phyloP scores from a whole-genome alignment of 1,140 invertebrate genomes.

The Physella acuta region DNA sequence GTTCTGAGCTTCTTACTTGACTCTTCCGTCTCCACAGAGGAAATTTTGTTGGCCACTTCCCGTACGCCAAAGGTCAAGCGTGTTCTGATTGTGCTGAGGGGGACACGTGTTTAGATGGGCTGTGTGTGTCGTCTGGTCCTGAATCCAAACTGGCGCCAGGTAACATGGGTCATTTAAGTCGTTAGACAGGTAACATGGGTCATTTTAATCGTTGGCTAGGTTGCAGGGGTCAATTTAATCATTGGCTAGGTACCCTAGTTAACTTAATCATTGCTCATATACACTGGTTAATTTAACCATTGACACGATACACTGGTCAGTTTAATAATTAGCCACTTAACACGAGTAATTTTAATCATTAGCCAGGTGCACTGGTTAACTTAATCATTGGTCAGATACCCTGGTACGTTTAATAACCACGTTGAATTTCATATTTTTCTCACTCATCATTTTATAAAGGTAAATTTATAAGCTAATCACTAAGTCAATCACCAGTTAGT shows the following conservation, averaged over 20 bases:
- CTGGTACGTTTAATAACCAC: too few species aligned
- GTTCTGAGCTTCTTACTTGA: too few species aligned
- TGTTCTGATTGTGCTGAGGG: conserved; percentile 25
- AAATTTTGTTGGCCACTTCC: conserved; percentile 29
- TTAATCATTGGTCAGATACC: too few species aligned
- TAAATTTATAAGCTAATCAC: too few species aligned
- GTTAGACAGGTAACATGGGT: background rate
- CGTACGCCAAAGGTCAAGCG: conserved; percentile 17
- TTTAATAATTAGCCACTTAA: background rate
- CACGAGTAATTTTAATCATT: background rate
- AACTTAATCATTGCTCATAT: background rate
- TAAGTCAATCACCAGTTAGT: too few species aligned
- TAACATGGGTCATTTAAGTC: background rate
- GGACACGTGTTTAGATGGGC: conserved; percentile 17
- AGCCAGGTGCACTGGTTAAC: too few species aligned
- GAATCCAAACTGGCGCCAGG: conserved; percentile 17
- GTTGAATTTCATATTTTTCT: too few species aligned
- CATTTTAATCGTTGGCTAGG: background rate
- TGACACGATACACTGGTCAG: background rate
- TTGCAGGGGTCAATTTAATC: background rate
- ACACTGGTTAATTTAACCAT: background rate
- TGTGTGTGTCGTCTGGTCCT: conserved; percentile 17
- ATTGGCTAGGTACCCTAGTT: background rate
- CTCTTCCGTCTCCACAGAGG: conserved; percentile 27
- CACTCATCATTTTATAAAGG: too few species aligned